Base-by-base conservation (phyloP, 2,113 vertebrate species). In the Caretta caretta region DNA sequence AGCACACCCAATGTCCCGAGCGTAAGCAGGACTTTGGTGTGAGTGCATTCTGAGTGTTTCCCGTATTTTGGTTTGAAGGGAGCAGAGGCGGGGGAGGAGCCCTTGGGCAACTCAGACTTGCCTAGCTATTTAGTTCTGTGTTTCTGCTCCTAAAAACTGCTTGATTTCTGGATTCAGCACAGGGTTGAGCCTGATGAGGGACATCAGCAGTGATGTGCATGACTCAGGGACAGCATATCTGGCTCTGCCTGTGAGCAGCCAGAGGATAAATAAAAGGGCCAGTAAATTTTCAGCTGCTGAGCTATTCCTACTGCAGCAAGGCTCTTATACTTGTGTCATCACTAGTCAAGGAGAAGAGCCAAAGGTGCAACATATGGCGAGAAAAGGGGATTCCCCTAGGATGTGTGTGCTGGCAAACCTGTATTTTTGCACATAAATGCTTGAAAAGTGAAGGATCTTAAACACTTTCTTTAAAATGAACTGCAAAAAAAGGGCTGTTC, bases 171-270 rank as follows among this genome's bases (percentile, higher is more conserved):
- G 93, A 84, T 83, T 56, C 12, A 78, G 87, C 90, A 92, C 91
- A 86, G 75, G 79, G 83, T 2, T 69, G 80, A 75, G 95, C 83
- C 88, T 95, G 95, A 75, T 17, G 92, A 86, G 90, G 93, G 87
- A 35, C 89, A 94, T 54, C 87, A 85, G 90, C 75, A 53, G 72
- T 80, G 56, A 54, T 24, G 14, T 4, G 3, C 20, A 9, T 2
- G 93, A 65, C 49, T 78, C n/a, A 50, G 91, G 89, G 62, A 54
- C 65, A 5, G 93, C 96, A 94, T 95, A 94, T 92, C 93, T 97
- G 97, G 95, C 81, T 57, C 8, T 51, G 92, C 75, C 94, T 82
- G 90, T 4, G 48, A 62, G 86, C 94, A 85, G 95, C 0, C 79
- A 87, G 84, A 79, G 69, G 9, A 84, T 0, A 86, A 97, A 95